Percentiles rank a stretch among this genome's conserved stretches.
Evolutionary conservation across 2,113 vertebrate species (phyloP).

Genomic region (Salvelinus alpinus): DNA sequence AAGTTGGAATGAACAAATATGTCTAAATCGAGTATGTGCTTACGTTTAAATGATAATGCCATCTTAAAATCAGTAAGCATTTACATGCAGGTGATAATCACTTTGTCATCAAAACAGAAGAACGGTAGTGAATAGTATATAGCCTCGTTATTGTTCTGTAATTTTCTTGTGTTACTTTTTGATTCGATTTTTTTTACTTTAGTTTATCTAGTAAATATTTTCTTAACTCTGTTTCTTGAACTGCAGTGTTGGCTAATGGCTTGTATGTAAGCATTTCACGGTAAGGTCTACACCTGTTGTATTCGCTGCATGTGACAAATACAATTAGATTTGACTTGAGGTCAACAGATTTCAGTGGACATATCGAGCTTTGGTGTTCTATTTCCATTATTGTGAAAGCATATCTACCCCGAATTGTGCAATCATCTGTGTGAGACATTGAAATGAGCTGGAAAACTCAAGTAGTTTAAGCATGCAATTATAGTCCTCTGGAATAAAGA

Average conservation of each 20-base stretch:
- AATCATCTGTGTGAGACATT: background rate
- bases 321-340: no score
- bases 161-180: no score
- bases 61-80: background rate
- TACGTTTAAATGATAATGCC: background rate
- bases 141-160: no score
- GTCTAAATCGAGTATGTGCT: background rate
- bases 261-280: no score
- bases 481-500: background rate
- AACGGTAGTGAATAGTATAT: background rate
- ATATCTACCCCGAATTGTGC: background rate
- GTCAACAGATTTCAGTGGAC: no score
- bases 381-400: background rate
- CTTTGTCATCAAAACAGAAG: background rate
- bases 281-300: no score
- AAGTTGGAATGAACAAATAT: background rate
- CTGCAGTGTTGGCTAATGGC: no score
- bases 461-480: conserved; percentile 5
- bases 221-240: no score
- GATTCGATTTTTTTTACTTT: no score
- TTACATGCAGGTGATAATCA: background rate
- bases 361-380: no score
- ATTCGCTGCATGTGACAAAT: no score
- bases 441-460: background rate
- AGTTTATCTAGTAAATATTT: no score